These are phyloP conservation scores for Melipona beecheii DNA, from an alignment of 2,888 invertebrate species.

Conservation along the genomic window DNA sequence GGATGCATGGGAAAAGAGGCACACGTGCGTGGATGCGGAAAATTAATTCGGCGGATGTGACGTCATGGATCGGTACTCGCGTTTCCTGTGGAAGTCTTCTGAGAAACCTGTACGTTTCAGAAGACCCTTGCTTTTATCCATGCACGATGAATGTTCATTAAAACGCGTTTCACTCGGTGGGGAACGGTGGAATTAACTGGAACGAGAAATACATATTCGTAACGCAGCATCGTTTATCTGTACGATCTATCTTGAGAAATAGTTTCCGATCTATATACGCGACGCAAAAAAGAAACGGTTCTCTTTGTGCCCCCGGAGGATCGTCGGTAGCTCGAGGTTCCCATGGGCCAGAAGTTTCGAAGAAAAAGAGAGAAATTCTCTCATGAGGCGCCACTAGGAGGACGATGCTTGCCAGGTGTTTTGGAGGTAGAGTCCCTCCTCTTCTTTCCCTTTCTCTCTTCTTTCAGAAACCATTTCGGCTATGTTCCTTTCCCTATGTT, in stretches of 20 bases:
- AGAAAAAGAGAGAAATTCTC: slow-evolving; percentile 71
- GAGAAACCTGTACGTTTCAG: slow-evolving; percentile 45
- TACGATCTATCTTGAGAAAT: slow-evolving; percentile 40
- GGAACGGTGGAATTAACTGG: background rate
- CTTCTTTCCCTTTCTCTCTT: slow-evolving; percentile 47
- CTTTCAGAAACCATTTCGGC: slow-evolving; percentile 21
- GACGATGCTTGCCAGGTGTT: slow-evolving; percentile 78
- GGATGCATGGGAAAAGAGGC: slow-evolving; percentile 47
- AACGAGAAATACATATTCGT: background rate
- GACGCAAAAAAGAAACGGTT: slow-evolving; percentile 45
- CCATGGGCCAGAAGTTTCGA: slow-evolving; percentile 72
- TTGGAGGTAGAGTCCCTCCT: slow-evolving; percentile 61
- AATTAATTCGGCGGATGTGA: slow-evolving; percentile 77
- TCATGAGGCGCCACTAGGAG: slow-evolving; percentile 76
- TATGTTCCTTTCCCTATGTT: slow-evolving; percentile 34
- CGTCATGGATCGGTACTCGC: slow-evolving; percentile 74
- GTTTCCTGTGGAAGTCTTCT: slow-evolving; percentile 67
- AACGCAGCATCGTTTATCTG: slow-evolving; percentile 14
- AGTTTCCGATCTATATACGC: slow-evolving; percentile 51
- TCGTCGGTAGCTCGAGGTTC: slow-evolving; percentile 63
- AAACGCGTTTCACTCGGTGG: background rate
- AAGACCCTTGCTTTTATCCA: background rate
- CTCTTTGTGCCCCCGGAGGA: slow-evolving; percentile 51
- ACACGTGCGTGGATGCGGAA: slow-evolving; percentile 64
- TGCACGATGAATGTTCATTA: slow-evolving; percentile 17